Base-by-base conservation (phyloP, 2,113 vertebrate species). In the Sander lucioperca region DNA sequence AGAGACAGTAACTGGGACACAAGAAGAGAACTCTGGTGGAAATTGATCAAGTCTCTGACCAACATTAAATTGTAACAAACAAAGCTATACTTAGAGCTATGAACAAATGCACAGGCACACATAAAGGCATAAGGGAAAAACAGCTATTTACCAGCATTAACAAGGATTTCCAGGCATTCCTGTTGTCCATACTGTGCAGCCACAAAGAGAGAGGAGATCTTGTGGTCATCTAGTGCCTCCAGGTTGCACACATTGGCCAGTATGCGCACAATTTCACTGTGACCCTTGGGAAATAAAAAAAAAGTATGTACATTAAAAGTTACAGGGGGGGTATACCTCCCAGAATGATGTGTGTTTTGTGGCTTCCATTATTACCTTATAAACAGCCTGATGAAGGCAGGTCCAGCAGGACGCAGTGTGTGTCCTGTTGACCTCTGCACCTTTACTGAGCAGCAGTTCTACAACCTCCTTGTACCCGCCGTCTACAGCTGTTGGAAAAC, bases 371-470 rank as follows among this genome's bases (percentile, higher is more conserved):
- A 1, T 25, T 54, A 94, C 95, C 93, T 90, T 93, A 64, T 93
- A 97, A 83, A 95, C 95, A 88, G 98, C 97, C 86, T 97, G 97
- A 77, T 99, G 98, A 51, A 99, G 96, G 82, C 97, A 95, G 83
- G 97, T 98, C 98, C 98, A 99, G 70, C 96, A 96, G 64, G 97
- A 98, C 62, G 95, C 94, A 0, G 96, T 97, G 92, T 98, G 97
- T 45, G 92, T 88, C 59, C 97, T 91, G 84, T 97, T 94, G 67
- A 98, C 92, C 45, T 95, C 93, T 57, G 97, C 97, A 84, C 97
- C 96, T 0, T 95, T 84, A 21, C 85, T 85, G 57, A 98, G 86
- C 80, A 99, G 86, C 59, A 97, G 86, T 30, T 93, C 92, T 57
- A 97, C 93, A 0, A 96, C 74, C 6, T 96, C 93, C 36, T 56